A percentile compares a stretch with the other conserved stretches of the same genome.
These are phyloP conservation scores for Noturus placidus DNA, from an alignment of 2,113 vertebrate species.

Conservation along the genomic window DNA sequence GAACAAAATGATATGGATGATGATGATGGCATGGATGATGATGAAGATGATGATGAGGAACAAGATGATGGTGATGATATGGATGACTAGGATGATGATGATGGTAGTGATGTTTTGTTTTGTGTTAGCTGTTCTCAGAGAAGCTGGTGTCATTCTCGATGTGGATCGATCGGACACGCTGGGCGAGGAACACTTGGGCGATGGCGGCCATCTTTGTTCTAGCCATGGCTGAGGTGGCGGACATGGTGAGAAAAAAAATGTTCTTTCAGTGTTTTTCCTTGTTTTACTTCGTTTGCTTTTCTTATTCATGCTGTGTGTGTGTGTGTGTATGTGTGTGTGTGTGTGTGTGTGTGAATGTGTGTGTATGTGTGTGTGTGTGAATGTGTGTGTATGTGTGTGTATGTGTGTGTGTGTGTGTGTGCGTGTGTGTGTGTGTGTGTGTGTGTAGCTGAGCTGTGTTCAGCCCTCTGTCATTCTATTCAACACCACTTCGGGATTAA, in stretches of 20 bases:
- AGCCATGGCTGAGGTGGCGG: conserved; percentile 85
- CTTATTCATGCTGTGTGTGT: neutral
- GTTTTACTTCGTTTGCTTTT: conserved; percentile 31
- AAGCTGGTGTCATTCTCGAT: conserved; percentile 89
- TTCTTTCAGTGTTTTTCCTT: neutral
- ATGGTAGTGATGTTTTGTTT: neutral
- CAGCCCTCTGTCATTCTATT: conserved; percentile 64
- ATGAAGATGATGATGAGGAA: neutral
- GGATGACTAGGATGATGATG: no score
- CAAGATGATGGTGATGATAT: neutral
- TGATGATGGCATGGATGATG: no score
- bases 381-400: conserved; percentile 48
- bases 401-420: conserved; percentile 23
- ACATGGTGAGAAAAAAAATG: conserved; percentile 80
- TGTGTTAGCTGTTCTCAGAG: conserved; percentile 80
- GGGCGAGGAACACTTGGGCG: conserved; percentile 95
- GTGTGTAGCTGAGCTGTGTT: conserved; percentile 82
- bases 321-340: conserved; percentile 27
- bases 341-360: conserved; percentile 51
- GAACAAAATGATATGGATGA: no score
- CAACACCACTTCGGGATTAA: conserved; percentile 67
- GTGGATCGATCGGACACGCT: conserved; percentile 92
- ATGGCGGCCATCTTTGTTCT: conserved; percentile 91
- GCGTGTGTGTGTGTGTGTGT: conserved; percentile 23
- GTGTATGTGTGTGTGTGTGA: neutral